phyloP scores from a whole-genome alignment of 2,113 vertebrate genomes.

The Chrysemys picta region DNA sequence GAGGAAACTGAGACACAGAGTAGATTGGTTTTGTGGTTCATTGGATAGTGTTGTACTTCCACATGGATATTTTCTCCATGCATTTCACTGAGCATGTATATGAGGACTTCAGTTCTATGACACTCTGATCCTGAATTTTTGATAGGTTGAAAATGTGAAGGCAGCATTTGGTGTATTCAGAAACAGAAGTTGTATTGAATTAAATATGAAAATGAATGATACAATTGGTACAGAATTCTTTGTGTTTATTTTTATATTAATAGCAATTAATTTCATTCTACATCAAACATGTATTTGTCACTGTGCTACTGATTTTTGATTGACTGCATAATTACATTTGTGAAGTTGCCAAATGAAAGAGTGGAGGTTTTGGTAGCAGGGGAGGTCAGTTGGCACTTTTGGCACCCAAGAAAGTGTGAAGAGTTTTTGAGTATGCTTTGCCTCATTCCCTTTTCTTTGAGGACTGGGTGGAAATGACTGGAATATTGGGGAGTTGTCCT shows the following conservation, averaged over 20 bases:
- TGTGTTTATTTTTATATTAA: neutral
- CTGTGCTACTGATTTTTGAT: too few relatives aligned
- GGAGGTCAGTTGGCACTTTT: neutral
- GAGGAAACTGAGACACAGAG: neutral
- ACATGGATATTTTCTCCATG: fast-evolving
- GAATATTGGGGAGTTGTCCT: neutral
- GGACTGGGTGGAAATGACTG: neutral
- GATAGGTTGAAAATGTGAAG: neutral
- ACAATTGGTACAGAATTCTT: neutral
- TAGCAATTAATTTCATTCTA: neutral
- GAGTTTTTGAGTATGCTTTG: neutral
- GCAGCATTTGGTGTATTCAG: neutral
- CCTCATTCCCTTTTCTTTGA: slow-evolving; percentile 2
- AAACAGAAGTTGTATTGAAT: neutral
- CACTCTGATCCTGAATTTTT: neutral
- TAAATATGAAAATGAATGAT: neutral
- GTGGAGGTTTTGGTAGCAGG: neutral
- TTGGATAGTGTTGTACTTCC: neutral
- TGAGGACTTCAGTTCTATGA: neutral
- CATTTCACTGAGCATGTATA: neutral
- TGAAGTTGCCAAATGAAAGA: too few relatives aligned
- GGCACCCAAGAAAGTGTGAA: neutral
- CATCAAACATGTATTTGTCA: neutral
- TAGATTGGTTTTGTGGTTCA: neutral
- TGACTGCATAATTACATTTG: too few relatives aligned